Base-by-base conservation (phyloP, 2,797 vertebrate species). In the Rhyacichthys aspro region DNA sequence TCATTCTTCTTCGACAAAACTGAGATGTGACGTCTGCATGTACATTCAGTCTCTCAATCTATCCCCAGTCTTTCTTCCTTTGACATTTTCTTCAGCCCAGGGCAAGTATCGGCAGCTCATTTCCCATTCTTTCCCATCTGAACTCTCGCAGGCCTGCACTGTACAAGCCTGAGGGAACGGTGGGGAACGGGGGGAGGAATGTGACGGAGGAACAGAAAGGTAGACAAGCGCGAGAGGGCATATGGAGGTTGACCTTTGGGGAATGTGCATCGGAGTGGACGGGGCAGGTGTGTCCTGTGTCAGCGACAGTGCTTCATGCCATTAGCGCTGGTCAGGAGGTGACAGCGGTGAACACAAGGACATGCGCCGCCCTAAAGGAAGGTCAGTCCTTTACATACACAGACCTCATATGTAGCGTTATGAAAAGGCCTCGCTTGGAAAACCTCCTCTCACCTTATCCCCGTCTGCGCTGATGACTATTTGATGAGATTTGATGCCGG, bases 401-500 rank as follows among this genome's bases (percentile, higher is more conserved):
- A 14, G 14, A n/a, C n/a, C 23, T 12, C 3, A 44, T 10, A 34
- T 62, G 61, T 65, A 59, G 28, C 39, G 17, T 39, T 2, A 18
- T 14, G 39, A 41, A n/a, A n/a, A n/a, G n/a, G n/a, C n/a, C n/a
- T n/a, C n/a, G n/a, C n/a, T n/a, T n/a, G n/a, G n/a, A n/a, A 41
- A 52, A 54, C 36, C 28, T 39, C 45, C 17, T 11, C 18, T 58
- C 55, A 55, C 57, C 55, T 19, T 49, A 56, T 53, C n/a, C n/a
- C 1, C 23, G 17, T 62, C 66, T 69, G 32, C 59, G 58, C 37
- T 53, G 64, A 74, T 78, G 74, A 73, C 73, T 74, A 58, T 79
- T 80, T 79, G 70, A 83, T 78, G 70, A 76, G 67, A 82, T 74
- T 41, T 75, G 79, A 81, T 74, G 79, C 67, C 1, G 46, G 69